A percentile compares a stretch with the other conserved stretches of the same genome.
Conservation (phyloP, 2,888 invertebrate genomes). For the Torymus texanus region DNA sequence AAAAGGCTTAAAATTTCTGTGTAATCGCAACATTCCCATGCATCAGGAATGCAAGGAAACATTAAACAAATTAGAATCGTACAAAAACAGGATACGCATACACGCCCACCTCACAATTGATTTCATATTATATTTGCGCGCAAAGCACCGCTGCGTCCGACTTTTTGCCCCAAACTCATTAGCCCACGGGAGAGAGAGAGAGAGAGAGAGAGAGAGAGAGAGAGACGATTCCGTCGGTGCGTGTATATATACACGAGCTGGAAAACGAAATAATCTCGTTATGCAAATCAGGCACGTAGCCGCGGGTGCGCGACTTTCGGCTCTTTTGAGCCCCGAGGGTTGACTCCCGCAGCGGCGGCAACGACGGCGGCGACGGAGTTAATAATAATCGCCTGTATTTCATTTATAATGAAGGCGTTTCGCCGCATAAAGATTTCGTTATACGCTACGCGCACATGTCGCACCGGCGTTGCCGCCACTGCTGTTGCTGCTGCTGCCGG, state of each 20-base stretch:
- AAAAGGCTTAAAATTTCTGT: too few species aligned
- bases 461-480: too few species aligned
- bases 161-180: conserved; percentile 25
- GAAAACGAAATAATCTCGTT: conserved; percentile 65
- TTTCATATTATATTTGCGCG: conserved; percentile 6
- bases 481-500: neutral
- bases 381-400: conserved; percentile 52
- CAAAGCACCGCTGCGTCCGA: neutral
- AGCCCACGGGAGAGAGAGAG: neutral
- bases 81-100: neutral
- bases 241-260: neutral
- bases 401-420: conserved; percentile 53
- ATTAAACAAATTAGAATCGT: neutral
- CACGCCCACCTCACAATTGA: neutral
- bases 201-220: too few species aligned
- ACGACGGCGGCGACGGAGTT: conserved; percentile 17
- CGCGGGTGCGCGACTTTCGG: conserved; percentile 42
- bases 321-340: conserved; percentile 37
- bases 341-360: neutral
- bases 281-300: conserved; percentile 61
- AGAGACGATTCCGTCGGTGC: neutral
- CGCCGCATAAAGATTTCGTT: conserved; percentile 41
- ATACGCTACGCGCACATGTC: neutral
- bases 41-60: too few species aligned
- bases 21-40: too few species aligned